Evolutionary conservation across 2,888 invertebrate genomes (phyloP), one percentile per base, ranked within the genome.

Genomic region (Philonicus albiceps): DNA sequence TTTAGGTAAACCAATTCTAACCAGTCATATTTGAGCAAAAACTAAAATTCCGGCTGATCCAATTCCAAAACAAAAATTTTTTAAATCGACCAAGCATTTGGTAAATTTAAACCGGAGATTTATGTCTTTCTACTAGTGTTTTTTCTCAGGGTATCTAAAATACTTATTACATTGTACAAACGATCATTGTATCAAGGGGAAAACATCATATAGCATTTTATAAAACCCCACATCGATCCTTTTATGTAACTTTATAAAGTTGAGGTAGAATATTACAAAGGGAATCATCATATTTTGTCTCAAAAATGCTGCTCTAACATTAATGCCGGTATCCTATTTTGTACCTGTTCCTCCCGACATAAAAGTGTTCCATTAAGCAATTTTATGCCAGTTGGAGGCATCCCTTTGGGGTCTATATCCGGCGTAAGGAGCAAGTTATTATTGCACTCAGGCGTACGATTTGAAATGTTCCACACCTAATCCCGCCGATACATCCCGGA

Each of bases 381-480:
- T 64, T 64, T 64, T 22, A 64, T 64, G 13, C 19, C 27, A 27
- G 11, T 64, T n/a, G 19, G 64, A 22, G 64, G 22, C 64, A 8
- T 64, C 64, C 64, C 64, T 19, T n/a, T 11, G 64, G 19, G 64
- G 7, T 64, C 11, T 8, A 27, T 64, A 19, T 64, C 64, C 64
- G 64, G 64, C 22, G 88, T 87, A 87, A 88, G 87, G 87, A 88
- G 87, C 88, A 88, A 89, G 87, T 87, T 88, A 88, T 89, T 89
- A 89, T 88, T 88, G 87, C 87, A 88, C 89, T 88, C 89, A 83
- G 75, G 88, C 87, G 89, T 86, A 37, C 64, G 19, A 49, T 88
- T 88, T 43, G 22, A 87, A 86, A 86, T 88, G 74, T 88, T 88
- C 88, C 86, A 85, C 88, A 88, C 88, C 88, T 88, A 87, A 88